Conservation (phyloP, 2,113 vertebrate genomes). For the Gymnocephalus cernua region DNA sequence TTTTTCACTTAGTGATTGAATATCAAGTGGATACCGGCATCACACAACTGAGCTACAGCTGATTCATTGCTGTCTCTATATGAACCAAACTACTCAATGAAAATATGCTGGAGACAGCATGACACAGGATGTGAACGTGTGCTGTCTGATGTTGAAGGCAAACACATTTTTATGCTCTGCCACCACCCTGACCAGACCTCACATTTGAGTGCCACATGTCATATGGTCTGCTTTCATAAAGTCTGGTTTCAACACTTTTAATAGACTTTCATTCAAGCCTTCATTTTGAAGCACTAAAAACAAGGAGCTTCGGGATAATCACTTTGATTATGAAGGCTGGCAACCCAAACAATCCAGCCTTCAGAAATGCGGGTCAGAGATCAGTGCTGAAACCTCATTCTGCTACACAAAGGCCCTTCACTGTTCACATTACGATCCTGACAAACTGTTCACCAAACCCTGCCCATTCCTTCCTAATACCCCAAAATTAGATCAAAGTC, state of each 20-base stretch:
- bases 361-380: constrained; percentile 49
- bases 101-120: too few relatives aligned
- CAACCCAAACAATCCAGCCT: constrained; percentile 3
- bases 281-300: background rate
- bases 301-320: background rate
- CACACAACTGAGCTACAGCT: background rate
- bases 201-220: background rate
- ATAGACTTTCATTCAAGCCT: background rate
- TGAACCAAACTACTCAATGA: background rate
- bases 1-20: background rate
- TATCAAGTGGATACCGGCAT: background rate
- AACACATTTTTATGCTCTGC: background rate
- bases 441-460: constrained; percentile 33
- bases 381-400: constrained; percentile 23
- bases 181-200: background rate
- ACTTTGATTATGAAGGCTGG: background rate
- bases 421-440: constrained; percentile 34
- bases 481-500: constrained; percentile 70
- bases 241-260: background rate
- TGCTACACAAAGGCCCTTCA: constrained; percentile 46
- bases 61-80: background rate
- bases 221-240: background rate
- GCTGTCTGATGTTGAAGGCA: background rate
- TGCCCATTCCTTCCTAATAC: constrained; percentile 63
- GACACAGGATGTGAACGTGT: too few relatives aligned